Evolutionary conservation across 2,113 vertebrate species (phyloP), one percentile per base, ranked within the genome.

Genomic region (Cyprinodon brontotheroides): DNA sequence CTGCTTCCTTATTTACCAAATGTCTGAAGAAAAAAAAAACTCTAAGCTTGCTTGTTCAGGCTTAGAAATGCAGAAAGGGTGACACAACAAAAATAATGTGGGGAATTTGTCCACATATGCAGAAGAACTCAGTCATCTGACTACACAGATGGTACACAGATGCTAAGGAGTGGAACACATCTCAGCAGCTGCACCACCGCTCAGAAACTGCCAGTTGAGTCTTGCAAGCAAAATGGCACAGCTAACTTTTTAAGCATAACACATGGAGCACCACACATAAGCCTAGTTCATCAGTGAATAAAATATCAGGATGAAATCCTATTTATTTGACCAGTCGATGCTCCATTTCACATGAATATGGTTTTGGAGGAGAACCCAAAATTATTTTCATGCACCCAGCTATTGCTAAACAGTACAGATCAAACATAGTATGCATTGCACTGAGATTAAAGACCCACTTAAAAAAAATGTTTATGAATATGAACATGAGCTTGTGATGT

Each of bases 111-210:
- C 61, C 37, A 62, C 36, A 38, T 62, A 38, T 38, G 36, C 7
- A 38, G 61, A 62, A 6, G 3, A 38, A 39, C 7, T 10, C 61
- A 38, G 61, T 62, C 61, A 7, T 62, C 53, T 11, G 14, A 22
- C 48, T 38, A 61, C 29, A 48, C 29, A 50, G 50, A 57, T 57
- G 50, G 50, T 57, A 57, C 50, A 57, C 50, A 57, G 50, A n/a
- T 38, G 47, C 47, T 50, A 81, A 74, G 22, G 60, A 83, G 82
- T 78, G 66, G 36, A 50, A 68, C 15, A 39, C 20, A 38, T 65
- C n/a, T 38, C 45, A 53, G 37, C 47, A 37, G 47, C 29, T 68
- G 66, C 11, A 68, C 15, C 47, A 68, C 37, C 45, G 11, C 38
- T 43, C 17, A 20, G 17, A 40, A 15, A 39, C 62, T 64, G 15